phyloP scores from a whole-genome alignment of 2,113 vertebrate species.

The Scortum barcoo region DNA sequence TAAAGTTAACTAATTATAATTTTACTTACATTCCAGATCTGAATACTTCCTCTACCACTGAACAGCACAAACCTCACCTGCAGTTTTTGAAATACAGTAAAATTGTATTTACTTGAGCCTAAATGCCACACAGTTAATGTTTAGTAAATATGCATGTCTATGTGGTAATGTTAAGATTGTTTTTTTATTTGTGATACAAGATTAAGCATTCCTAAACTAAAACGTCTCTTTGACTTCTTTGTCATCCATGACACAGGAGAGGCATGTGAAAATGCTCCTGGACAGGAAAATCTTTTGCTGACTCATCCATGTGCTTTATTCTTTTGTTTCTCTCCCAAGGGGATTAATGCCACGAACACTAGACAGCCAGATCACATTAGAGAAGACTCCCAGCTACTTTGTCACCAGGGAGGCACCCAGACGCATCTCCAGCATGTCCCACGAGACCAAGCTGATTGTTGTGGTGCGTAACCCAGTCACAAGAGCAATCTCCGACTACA shows the following conservation, averaged over 20 bases:
- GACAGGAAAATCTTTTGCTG: slow-evolving; percentile 21
- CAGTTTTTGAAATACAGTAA: background rate
- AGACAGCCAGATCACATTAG: slow-evolving; percentile 94
- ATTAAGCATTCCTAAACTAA: slow-evolving; percentile 30
- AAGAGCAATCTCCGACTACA: slow-evolving; percentile 96
- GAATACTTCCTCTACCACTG: background rate
- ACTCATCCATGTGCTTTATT: slow-evolving; percentile 50
- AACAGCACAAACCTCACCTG: no score
- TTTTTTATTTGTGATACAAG: background rate
- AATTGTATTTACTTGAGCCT: background rate
- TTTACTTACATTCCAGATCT: background rate
- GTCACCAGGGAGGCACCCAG: slow-evolving; percentile 93
- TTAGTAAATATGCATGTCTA: background rate
- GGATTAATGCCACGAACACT: slow-evolving; percentile 94
- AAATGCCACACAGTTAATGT: background rate
- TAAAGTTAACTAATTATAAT: background rate
- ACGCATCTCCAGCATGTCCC: slow-evolving; percentile 93
- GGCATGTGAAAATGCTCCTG: slow-evolving; percentile 31
- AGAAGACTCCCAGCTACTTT: slow-evolving; percentile 98
- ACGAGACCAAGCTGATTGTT: slow-evolving; percentile 93
- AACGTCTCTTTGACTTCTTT: slow-evolving; percentile 8
- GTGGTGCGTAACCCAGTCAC: slow-evolving; percentile 96
- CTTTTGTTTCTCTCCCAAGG: slow-evolving; percentile 79
- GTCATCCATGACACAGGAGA: slow-evolving; percentile 49
- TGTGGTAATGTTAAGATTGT: background rate